Base-by-base conservation (phyloP, 2,888 invertebrate species). In the Rotaria magnacalcarata region DNA sequence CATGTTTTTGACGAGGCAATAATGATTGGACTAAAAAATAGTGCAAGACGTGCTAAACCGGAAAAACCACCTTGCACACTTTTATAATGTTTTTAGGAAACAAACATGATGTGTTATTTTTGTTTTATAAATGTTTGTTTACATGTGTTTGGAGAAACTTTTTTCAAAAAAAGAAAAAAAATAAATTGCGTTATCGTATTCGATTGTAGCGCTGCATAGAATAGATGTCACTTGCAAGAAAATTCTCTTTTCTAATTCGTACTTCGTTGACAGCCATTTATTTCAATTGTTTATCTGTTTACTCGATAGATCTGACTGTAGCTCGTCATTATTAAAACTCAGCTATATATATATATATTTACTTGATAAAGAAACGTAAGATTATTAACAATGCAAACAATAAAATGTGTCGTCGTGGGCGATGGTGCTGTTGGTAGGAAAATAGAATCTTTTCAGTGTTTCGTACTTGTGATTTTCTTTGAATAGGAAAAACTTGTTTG, bases 1-100 rank as follows among this genome's bases (percentile, higher is more conserved):
- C 98, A 98, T 91, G 98, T 99, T 41, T 99, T 99, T 92, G 98
- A 99, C 91, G 98, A 99, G 93, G 98, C 98, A 87, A 98, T 99
- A 90, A 92, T 99, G 89, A 98, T 98, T 87, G 98, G 98, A 87
- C 92, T 99, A 90, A 97, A 99, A 92, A 34, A 19, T 6, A 67
- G 24, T 7, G 19, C 14, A 67, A 97, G 98, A 60, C 98, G 98
- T 90, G 96, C 96, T 92, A 96, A 95, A 85, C 94, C 95, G 89
- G 96, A 96, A 93, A 96, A 91, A 89, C 91, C 90, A 87, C 43
- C 74, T 43, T 86, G 86, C n/a, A 3, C 11, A 21, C 34, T 86
- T 19, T 41, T 86, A 21, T 86, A 74, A 85, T 34, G 19, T 2
- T 1, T 67, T 16, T 4, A 16, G 19, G 14, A 41, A 27, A 67